Percentiles rank a stretch among this genome's conserved stretches.
Evolutionary conservation across 1,140 invertebrate genomes (phyloP).

Genomic region (Ridgeia piscesae): DNA sequence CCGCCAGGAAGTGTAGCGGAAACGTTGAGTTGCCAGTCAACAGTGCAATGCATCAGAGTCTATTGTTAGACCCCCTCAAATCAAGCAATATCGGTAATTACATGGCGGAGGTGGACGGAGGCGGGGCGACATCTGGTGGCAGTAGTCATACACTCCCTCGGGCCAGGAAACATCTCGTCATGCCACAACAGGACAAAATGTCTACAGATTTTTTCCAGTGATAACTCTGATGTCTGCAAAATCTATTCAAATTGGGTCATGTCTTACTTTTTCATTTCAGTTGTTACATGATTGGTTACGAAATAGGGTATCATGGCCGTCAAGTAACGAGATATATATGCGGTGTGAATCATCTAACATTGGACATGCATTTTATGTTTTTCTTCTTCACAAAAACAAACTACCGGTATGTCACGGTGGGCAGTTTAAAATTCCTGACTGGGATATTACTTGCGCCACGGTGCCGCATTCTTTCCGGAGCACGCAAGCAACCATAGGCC

Average conservation of each 20-base stretch:
- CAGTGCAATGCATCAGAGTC: constrained; percentile 4
- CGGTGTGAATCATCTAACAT: neutral
- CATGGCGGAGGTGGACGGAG: neutral
- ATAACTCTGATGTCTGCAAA: neutral
- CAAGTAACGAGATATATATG: neutral
- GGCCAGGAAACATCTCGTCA: neutral
- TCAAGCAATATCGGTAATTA: constrained; percentile 10
- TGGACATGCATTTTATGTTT: neutral
- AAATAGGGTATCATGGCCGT: neutral
- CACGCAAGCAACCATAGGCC: neutral
- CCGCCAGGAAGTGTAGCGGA: neutral
- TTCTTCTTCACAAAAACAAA: neutral
- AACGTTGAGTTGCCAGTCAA: neutral
- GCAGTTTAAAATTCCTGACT: neutral
- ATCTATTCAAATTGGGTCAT: too few relatives aligned
- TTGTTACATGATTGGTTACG: neutral
- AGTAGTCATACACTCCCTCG: constrained; percentile 14
- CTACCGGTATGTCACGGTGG: neutral
- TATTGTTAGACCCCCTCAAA: neutral
- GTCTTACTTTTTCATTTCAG: too few relatives aligned
- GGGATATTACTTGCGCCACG: neutral
- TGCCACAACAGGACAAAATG: neutral
- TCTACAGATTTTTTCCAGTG: neutral
- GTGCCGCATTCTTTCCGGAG: neutral
- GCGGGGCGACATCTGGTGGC: neutral